Evolutionary conservation across 37 sponge, comb jelly and placozoan species (phyloP), one percentile per base, ranked within the genome.

Genomic region (Spongia lamella): DNA sequence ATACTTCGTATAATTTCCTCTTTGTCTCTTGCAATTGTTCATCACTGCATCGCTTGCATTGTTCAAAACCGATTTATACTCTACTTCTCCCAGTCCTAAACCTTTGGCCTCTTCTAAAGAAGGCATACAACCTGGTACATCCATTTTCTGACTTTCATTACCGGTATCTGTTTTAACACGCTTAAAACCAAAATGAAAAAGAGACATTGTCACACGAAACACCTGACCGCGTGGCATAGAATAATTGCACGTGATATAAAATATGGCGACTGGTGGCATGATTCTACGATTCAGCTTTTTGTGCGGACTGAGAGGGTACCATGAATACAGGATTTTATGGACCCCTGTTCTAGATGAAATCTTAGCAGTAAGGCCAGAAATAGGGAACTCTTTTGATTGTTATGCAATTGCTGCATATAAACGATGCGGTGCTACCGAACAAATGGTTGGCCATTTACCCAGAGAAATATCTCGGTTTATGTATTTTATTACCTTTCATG

Each of bases 251-350:
- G 30, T 30, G 70, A 14, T 25, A 16, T 39, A 25, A 9, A 9
- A 47, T 47, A 16, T 49, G 73, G 39, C 13, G 7, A 53, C 16
- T 53, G 56, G 20, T 7, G 37, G 32, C n/a, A 37, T 58, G 25
- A 25, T 36, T 24, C 16, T 80, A 21, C 6, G 36, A 7, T 15
- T 70, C 51, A 14, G 57, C 4, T 83, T 83, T 38, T 26, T 25
- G 17, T 83, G 76, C 57, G 75, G 83, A 27, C 70, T 75, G 9
- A 83, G 83, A 83, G 62, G 83, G 2, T 83, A 75, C 36, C 83
- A 83, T 38, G 76, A 55, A 31, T 83, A 74, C 37, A 38, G 43
- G 4, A 21, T 19, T 11, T 40, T 53, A 2, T 83, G 76, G 83
- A 56, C 2, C 22, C 83, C 83, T n/a, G 20, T 7, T 1, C 7